phyloP scores from a whole-genome alignment of 2,888 invertebrate genomes.

The Strigamia transsilvanica region DNA sequence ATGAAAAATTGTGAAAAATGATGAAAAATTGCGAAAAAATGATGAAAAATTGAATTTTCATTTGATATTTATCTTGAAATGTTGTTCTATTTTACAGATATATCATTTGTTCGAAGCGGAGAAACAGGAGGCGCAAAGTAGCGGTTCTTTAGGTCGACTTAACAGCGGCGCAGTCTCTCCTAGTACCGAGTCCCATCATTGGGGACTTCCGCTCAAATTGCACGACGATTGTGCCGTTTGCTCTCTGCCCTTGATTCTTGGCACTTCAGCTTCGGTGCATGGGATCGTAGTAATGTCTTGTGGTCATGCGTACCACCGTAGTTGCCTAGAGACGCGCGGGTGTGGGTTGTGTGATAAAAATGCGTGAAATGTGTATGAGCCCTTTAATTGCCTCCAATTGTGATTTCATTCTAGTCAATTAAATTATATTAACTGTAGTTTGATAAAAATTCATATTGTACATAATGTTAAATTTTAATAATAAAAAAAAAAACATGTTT shows the following conservation, averaged over 20 bases:
- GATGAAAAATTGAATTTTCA: background rate
- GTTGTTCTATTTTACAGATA: background rate
- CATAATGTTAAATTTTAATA: slow-evolving; percentile 8
- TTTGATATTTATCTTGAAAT: background rate
- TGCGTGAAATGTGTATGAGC: background rate
- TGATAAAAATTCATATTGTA: slow-evolving; percentile 1
- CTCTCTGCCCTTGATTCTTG: slow-evolving; percentile 11
- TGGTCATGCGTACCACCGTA: slow-evolving; percentile 22
- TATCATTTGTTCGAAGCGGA: slow-evolving; percentile 36
- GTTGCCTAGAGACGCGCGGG: background rate
- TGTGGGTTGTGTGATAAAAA: slow-evolving; percentile 8
- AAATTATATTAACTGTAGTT: background rate
- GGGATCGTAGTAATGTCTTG: slow-evolving; percentile 22
- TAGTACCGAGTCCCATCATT: background rate
- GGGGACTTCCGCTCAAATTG: slow-evolving; percentile 9
- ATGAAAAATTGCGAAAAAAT: no score
- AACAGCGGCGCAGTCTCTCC: background rate
- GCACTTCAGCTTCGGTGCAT: slow-evolving; percentile 23
- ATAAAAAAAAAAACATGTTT: background rate
- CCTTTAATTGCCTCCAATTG: slow-evolving; percentile 6
- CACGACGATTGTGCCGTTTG: slow-evolving; percentile 34
- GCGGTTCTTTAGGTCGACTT: background rate
- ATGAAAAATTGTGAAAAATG: no score
- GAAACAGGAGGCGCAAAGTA: background rate
- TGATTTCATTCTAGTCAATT: slow-evolving; percentile 8